Conservation (phyloP, 2,797 vertebrate genomes). For the Chaenodraco wilsoni region DNA sequence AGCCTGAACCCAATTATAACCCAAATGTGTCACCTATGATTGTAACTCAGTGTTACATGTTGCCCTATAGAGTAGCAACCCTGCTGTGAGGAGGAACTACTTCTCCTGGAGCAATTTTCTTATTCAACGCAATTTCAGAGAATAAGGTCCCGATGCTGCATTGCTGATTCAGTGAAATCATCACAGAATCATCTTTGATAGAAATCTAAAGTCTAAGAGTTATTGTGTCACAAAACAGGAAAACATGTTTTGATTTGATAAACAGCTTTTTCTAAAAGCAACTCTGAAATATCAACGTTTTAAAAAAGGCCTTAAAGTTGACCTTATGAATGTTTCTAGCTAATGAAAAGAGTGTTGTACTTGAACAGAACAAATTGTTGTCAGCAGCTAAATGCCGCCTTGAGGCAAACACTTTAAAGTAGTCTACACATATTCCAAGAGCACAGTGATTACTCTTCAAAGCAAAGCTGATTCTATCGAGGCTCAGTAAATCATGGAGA, state of each 20-base stretch:
- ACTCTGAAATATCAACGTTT: not conserved
- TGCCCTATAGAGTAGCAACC: slow-evolving; percentile 1
- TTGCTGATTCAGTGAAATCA: not conserved
- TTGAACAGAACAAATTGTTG: slow-evolving; percentile 19
- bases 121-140: slow-evolving; percentile 1
- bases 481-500: slow-evolving; percentile 16
- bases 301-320: not conserved
- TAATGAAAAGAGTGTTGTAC: slow-evolving; percentile 25
- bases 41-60: not conserved
- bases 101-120: slow-evolving; percentile 7
- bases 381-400: slow-evolving; percentile 6
- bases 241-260: not conserved
- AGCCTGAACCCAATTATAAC: slow-evolving; percentile 18
- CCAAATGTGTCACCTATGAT: not conserved
- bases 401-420: slow-evolving; percentile 53
- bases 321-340: not conserved
- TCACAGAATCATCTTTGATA: not conserved
- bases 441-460: slow-evolving; percentile 34
- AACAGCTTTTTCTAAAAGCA: not conserved
- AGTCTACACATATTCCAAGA: slow-evolving; percentile 45
- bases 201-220: not conserved
- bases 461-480: slow-evolving; percentile 33
- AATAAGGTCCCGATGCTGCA: not conserved
- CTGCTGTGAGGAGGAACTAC: slow-evolving; percentile 17
- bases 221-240: not conserved